Base-by-base conservation (phyloP, 2,113 vertebrate species). In the Lagenorhynchus albirostris region DNA sequence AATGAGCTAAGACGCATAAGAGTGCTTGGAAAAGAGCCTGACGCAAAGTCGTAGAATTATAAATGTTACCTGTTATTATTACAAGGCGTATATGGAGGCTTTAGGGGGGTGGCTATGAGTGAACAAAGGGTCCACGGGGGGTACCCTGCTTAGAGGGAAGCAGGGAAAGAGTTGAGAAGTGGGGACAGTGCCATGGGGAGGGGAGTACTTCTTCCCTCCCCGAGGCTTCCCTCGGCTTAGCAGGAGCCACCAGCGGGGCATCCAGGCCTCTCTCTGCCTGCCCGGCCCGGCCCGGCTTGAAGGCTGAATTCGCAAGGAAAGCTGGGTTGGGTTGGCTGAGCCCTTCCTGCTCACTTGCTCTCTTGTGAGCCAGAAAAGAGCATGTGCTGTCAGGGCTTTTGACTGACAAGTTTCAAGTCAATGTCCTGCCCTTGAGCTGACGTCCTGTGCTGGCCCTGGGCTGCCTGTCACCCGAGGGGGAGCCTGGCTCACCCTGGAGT, bases 31-130 rank as follows among this genome's bases (percentile, higher is more conserved):
- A 38, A 25, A 50, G 33, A 70, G 38, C 25, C 41, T 25, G 26
- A 41, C 6, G 6, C 50, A 17, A 25, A 53, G 44, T 36, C 26
- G 33, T 29, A 2, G 14, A 47, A 15, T 2, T 29, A n/a, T 5
- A 23, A 15, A 20, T 38, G 58, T 2, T 38, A 9, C 53, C 55
- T 33, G 13, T 31, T 36, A 26, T 50, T 47, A 20, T 26, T 26
- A 18, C 33, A 29, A 47, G 23, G 17, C 1, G 0, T 8, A 2
- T 41, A 0, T 3, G 9, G 74, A 55, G 18, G n/a, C 29, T 2
- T 20, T 11, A 7, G 3, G 9, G 89, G 12, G 8, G 44, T 47
- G 74, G 33, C 12, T 10, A 9, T 6, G n/a, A 29, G 53, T 14
- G 14, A 9, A 74, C 36, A n/a, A n/a, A 63, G 71, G 55, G 38